These are phyloP conservation scores for Prochilodus magdalenae DNA, from an alignment of 2,113 vertebrate genomes.

Conservation along the genomic window DNA sequence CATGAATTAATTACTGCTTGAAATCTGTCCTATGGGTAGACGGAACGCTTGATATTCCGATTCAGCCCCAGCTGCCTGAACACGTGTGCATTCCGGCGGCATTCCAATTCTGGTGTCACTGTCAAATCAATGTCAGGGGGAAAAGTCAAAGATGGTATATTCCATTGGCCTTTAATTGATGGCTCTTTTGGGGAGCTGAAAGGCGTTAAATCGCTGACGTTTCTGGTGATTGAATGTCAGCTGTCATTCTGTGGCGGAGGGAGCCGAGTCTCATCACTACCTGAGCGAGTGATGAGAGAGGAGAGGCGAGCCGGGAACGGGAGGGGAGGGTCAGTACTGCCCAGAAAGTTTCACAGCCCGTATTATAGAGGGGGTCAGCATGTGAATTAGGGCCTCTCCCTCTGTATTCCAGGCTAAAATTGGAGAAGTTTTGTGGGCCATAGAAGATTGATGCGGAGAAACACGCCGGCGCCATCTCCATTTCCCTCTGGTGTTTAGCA, in stretches of 20 bases:
- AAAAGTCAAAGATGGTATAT: slow-evolving; percentile 73
- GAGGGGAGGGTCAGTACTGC: slow-evolving; percentile 22
- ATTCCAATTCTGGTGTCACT: slow-evolving; percentile 56
- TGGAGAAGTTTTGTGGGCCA: slow-evolving; percentile 69
- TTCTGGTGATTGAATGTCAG: slow-evolving; percentile 71
- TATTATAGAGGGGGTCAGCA: slow-evolving; percentile 74
- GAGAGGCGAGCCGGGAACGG: not conserved
- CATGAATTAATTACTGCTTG: slow-evolving; percentile 25
- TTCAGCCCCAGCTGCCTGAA: slow-evolving; percentile 19
- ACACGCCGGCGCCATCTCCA: slow-evolving; percentile 14
- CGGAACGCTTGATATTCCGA: slow-evolving; percentile 21
- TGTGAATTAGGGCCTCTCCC: slow-evolving; percentile 70
- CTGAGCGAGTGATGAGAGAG: slow-evolving; percentile 55
- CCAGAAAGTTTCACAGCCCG: slow-evolving; percentile 63
- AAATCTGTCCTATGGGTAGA: slow-evolving; percentile 19
- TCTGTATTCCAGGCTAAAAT: slow-evolving; percentile 67
- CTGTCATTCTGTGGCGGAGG: slow-evolving; percentile 68
- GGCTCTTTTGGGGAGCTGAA: slow-evolving; percentile 73
- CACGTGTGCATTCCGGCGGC: slow-evolving; percentile 15
- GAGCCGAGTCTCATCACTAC: slow-evolving; percentile 55
- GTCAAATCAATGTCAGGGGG: slow-evolving; percentile 60
- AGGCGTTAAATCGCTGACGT: slow-evolving; percentile 77
- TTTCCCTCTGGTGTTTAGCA: not conserved
- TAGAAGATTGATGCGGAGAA: slow-evolving; percentile 71
- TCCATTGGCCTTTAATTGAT: slow-evolving; percentile 75